These are phyloP conservation scores for Brachyalestes nurse DNA, from an alignment of 2,797 vertebrate genomes.

Conservation along the genomic window DNA sequence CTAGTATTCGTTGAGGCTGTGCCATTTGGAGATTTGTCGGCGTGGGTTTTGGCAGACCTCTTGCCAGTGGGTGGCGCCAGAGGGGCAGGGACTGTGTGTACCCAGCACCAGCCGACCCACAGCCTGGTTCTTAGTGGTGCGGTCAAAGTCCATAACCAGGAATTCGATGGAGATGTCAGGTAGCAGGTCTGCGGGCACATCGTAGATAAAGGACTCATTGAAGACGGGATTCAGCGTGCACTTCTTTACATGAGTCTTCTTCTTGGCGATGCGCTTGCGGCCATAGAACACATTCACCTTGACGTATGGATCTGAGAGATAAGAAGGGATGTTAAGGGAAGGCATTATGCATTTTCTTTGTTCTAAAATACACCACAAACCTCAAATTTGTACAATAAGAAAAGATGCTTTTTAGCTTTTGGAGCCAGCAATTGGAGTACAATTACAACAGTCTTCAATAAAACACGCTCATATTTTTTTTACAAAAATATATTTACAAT, in stretches of 20 bases:
- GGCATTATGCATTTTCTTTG: background rate
- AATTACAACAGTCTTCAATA: background rate
- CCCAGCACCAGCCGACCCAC: constrained; percentile 91
- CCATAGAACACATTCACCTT: constrained; percentile 97
- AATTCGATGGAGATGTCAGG: constrained; percentile 93
- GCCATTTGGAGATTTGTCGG: constrained; percentile 92
- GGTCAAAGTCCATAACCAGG: constrained; percentile 94
- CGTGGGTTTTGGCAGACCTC: constrained; percentile 89
- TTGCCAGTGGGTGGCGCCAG: constrained; percentile 87
- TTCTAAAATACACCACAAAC: background rate
- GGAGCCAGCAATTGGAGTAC: background rate
- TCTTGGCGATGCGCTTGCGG: constrained; percentile 94
- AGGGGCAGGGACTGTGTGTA: constrained; percentile 81
- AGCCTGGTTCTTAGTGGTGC: constrained; percentile 94
- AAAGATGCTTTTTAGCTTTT: background rate
- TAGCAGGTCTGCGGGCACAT: constrained; percentile 90
- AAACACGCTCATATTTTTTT: background rate
- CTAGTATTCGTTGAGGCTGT: constrained; percentile 91
- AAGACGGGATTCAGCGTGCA: constrained; percentile 95
- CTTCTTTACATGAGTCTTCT: constrained; percentile 98
- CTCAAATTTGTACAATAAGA: background rate
- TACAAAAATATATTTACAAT: background rate
- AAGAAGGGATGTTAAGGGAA: background rate
- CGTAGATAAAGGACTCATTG: constrained; percentile 97
- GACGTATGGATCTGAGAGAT: constrained; percentile 89